These are phyloP conservation scores for Rhimphoctona megacephalus DNA, from an alignment of 2,888 invertebrate species.

Conservation along the genomic window DNA sequence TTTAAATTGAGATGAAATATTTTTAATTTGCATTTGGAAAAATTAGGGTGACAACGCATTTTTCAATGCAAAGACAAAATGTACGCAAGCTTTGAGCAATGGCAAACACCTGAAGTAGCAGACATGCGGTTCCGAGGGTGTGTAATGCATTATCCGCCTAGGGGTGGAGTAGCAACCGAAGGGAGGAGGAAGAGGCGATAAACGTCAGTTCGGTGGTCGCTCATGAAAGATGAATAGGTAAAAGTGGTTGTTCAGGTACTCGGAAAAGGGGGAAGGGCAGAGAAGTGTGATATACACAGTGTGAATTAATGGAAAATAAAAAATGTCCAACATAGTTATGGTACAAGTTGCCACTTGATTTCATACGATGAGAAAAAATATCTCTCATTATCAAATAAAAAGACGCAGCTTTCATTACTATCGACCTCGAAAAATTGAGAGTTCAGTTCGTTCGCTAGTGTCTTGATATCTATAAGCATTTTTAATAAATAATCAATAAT, in stretches of 20 bases:
- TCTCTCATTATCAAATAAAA: background rate
- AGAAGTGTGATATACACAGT: conserved; percentile 21
- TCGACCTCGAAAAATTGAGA: background rate
- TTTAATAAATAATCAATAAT: background rate
- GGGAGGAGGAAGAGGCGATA: conserved; percentile 42
- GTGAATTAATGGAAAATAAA: background rate
- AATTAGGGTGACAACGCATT: background rate
- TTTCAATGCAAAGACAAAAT: background rate
- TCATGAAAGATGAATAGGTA: conserved; percentile 63
- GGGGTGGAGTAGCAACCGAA: background rate
- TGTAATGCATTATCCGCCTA: conserved; percentile 55
- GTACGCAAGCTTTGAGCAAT: background rate
- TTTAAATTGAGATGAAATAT: background rate
- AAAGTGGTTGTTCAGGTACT: conserved; percentile 15
- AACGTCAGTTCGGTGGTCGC: conserved; percentile 57
- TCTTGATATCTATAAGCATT: no score
- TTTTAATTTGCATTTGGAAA: background rate
- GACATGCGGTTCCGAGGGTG: conserved; percentile 30
- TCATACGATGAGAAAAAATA: conserved; percentile 7
- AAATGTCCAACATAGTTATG: background rate
- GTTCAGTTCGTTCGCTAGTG: background rate
- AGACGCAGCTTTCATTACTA: background rate
- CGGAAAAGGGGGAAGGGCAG: background rate
- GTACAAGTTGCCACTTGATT: conserved; percentile 7
- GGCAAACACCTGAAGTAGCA: conserved; percentile 37